These are phyloP conservation scores for Zaprionus davidi DNA, from an alignment of 1,140 invertebrate species.

Conservation along the genomic window DNA sequence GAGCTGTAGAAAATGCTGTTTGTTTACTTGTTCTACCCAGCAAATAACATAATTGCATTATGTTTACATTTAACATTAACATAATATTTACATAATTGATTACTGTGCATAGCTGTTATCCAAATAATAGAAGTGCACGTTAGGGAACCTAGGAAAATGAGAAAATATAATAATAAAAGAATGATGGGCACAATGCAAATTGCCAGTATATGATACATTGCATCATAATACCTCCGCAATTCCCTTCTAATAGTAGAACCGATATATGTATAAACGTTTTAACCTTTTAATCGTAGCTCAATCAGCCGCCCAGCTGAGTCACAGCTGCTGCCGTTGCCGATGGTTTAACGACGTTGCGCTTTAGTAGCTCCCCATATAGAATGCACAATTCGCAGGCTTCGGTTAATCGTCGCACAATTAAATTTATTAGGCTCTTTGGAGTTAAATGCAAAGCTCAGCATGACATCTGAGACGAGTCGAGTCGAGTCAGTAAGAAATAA, in stretches of 20 bases:
- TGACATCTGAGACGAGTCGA: slow-evolving; percentile 39
- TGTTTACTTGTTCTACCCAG: neutral
- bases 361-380: slow-evolving; percentile 52
- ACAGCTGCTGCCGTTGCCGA: slow-evolving; percentile 21
- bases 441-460: slow-evolving; percentile 71
- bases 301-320: slow-evolving; percentile 46
- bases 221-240: neutral
- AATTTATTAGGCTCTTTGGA: slow-evolving; percentile 74
- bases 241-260: neutral
- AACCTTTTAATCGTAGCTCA: slow-evolving; percentile 13
- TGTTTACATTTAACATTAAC: neutral
- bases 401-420: slow-evolving; percentile 68
- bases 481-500: slow-evolving; percentile 42
- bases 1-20: neutral
- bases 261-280: slow-evolving; percentile 11
- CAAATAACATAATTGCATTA: neutral
- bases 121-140: too few species aligned
- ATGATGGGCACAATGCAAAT: too few species aligned
- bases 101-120: neutral
- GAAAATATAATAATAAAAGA: too few species aligned
- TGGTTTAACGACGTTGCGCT: slow-evolving; percentile 62
- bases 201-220: neutral
- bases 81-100: neutral
- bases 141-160: neutral
- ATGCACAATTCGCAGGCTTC: slow-evolving; percentile 64